A percentile compares a stretch with the other conserved stretches of the same genome.
Evolutionary conservation across 2,888 invertebrate genomes (phyloP).

Genomic region (Exephanes ischioxanthus): DNA sequence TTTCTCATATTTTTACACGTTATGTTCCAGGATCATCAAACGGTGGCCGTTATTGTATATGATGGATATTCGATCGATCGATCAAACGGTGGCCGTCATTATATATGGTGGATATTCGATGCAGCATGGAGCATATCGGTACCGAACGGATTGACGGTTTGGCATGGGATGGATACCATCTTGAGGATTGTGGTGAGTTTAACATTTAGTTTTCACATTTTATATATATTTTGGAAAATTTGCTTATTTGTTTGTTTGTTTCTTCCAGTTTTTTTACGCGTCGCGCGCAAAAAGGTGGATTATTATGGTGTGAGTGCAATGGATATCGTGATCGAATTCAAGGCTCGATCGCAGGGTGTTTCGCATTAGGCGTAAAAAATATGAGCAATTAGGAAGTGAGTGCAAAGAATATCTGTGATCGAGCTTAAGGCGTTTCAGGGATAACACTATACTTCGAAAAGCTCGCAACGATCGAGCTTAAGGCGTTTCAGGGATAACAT

Average conservation of each 20-base stretch:
- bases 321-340: too few relatives aligned
- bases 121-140: neutral
- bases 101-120: neutral
- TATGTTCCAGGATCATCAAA: neutral
- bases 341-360: too few relatives aligned
- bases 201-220: neutral
- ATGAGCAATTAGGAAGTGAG: too few relatives aligned
- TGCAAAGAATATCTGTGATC: too few relatives aligned
- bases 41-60: neutral
- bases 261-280: neutral
- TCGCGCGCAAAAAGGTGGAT: neutral
- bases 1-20: neutral
- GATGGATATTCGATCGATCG: too few relatives aligned
- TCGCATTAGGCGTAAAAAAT: too few relatives aligned
- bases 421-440: too few relatives aligned
- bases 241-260: neutral
- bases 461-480: too few relatives aligned
- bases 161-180: neutral
- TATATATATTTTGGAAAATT: neutral
- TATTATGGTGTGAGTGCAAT: too few relatives aligned
- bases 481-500: too few relatives aligned
- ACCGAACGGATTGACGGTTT: neutral
- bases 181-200: neutral
- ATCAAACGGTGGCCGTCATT: too few relatives aligned
- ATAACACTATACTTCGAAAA: too few relatives aligned